These are phyloP conservation scores for Mesochorus sp. DNA, from an alignment of 2,888 invertebrate genomes.

Conservation along the genomic window DNA sequence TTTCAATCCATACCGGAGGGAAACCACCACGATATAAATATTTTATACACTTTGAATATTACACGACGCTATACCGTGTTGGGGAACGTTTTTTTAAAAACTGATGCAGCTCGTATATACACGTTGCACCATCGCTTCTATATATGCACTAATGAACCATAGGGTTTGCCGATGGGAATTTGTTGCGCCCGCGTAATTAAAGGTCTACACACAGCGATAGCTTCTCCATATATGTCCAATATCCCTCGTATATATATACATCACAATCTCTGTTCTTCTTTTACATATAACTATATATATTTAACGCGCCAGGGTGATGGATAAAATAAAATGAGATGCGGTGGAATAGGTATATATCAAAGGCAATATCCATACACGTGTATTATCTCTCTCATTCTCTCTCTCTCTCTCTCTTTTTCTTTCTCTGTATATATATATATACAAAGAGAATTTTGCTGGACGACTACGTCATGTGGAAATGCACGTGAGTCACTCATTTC, in stretches of 20 bases:
- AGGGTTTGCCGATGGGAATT: conserved; percentile 21
- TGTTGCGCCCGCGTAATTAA: conserved; percentile 54
- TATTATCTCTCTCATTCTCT: too few species aligned
- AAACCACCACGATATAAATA: background rate
- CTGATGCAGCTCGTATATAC: background rate
- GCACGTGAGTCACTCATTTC: conserved; percentile 59
- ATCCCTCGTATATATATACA: conserved; percentile 19
- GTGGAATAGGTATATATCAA: background rate
- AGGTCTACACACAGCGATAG: conserved; percentile 25
- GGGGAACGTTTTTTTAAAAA: background rate
- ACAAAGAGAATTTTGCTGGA: conserved; percentile 3
- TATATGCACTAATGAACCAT: background rate
- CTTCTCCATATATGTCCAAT: too few species aligned
- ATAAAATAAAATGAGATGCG: conserved; percentile 1
- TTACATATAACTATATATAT: background rate
- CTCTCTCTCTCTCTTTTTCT: too few species aligned
- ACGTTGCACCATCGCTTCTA: background rate
- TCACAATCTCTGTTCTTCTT: background rate
- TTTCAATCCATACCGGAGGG: background rate
- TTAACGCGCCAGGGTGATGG: background rate
- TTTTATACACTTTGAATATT: conserved; percentile 6
- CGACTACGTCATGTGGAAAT: conserved; percentile 55
- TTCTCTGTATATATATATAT: too few species aligned
- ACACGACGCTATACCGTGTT: background rate
- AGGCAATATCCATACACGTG: background rate